These are phyloP conservation scores for Spodoptera exigua DNA, from an alignment of 2,888 invertebrate species.

Conservation along the genomic window DNA sequence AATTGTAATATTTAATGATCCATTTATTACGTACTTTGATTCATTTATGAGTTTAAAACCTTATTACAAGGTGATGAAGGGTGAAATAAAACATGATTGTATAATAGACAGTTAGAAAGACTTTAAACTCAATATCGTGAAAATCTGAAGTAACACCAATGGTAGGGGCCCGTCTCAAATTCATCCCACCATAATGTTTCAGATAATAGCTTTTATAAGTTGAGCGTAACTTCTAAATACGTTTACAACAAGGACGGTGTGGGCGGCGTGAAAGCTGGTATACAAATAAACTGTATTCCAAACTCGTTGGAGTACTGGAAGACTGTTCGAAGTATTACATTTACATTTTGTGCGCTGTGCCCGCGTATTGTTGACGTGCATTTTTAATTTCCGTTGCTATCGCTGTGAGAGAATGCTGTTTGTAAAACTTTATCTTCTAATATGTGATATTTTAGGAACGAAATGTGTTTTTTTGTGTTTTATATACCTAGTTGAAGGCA, in stretches of 20 bases:
- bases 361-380: conserved; percentile 47
- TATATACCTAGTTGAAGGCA: not conserved
- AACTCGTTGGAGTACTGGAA: conserved; percentile 36
- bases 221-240: conserved; percentile 53
- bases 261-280: conserved; percentile 29
- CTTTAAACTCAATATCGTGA: no score
- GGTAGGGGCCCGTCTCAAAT: conserved; percentile 43
- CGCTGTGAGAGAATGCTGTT: conserved; percentile 36
- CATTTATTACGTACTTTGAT: no score
- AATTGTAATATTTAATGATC: no score
- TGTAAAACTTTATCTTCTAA: conserved; percentile 41
- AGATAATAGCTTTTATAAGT: conserved; percentile 63
- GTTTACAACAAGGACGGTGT: conserved; percentile 37
- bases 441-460: conserved; percentile 3
- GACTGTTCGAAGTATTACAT: conserved; percentile 35
- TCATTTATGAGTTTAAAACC: no score
- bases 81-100: no score
- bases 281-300: conserved; percentile 45
- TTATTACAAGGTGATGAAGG: no score
- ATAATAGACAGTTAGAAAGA: no score
- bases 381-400: conserved; percentile 55
- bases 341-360: conserved; percentile 53
- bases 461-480: conserved; percentile 10
- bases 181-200: conserved; percentile 52
- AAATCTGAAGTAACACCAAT: conserved; percentile 1